These are phyloP conservation scores for Tetranychus truncatus DNA, from an alignment of 2,888 invertebrate genomes.

Conservation along the genomic window DNA sequence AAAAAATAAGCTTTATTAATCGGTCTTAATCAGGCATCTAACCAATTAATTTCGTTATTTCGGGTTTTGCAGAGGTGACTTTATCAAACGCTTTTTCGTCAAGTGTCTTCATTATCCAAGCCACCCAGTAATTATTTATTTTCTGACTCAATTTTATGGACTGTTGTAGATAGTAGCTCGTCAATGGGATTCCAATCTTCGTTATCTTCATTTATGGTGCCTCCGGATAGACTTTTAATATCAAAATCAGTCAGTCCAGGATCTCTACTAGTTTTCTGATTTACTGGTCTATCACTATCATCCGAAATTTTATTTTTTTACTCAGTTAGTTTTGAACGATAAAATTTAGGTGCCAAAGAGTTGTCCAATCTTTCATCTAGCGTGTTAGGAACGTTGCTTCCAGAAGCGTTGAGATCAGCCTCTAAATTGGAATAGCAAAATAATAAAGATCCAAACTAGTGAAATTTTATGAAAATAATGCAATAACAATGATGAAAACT, in stretches of 20 bases:
- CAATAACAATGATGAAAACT: constrained; percentile 24
- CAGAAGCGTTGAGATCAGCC: constrained; percentile 63
- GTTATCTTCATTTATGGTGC: constrained; percentile 57
- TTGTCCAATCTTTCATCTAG: constrained; percentile 62
- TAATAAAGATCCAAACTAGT: background rate
- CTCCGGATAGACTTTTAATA: constrained; percentile 28
- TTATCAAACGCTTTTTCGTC: constrained; percentile 18
- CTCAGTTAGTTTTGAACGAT: constrained; percentile 6
- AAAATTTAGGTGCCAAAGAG: constrained; percentile 59
- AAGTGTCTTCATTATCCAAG: constrained; percentile 35
- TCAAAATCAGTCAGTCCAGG: background rate
- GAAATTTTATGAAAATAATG: background rate
- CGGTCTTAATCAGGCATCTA: background rate
- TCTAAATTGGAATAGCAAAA: constrained; percentile 40
- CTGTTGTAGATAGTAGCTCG: constrained; percentile 30
- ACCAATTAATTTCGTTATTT: background rate
- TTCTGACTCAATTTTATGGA: background rate
- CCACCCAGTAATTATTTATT: constrained; percentile 17
- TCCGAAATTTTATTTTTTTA: background rate
- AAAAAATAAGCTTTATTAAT: background rate
- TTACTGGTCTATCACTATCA: background rate
- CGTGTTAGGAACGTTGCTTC: constrained; percentile 26
- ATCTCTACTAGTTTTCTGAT: background rate
- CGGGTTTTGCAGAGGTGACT: background rate
- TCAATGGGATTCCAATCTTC: constrained; percentile 71